Evolutionary conservation across 2,888 invertebrate genomes (phyloP), one percentile per base, ranked within the genome.

Genomic region (Ennomos quercinarius): DNA sequence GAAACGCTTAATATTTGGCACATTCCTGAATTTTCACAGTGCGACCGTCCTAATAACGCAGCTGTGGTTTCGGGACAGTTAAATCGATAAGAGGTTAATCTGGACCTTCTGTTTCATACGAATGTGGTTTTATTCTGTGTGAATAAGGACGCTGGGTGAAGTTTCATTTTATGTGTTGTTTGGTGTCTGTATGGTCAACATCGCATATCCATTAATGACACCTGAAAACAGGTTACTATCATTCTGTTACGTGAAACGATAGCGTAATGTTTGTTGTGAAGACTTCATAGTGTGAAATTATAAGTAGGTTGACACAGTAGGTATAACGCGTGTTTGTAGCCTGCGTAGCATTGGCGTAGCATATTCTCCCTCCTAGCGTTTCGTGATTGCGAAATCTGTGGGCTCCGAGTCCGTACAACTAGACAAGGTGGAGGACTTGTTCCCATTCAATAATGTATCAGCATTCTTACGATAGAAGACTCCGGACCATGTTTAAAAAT

Each of bases 31-130:
- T 39, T 43, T 11, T 35, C 36, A 45, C 11, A 13, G 6, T 41
- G 34, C n/a, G 42, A 48, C 53, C 11, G 57, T 48, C 38, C 60
- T 9, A 49, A 53, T 43, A 57, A 46, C 41, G 27, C 12, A 48
- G 38, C 43, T 39, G 41, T 44, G 60, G 54, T 61, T 66, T 62
- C 12, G 50, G 53, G 49, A 62, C 51, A 63, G 61, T 65, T 67
- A 51, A 66, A 70, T 67, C 70, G 64, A 70, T 70, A 70, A 40
- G 17, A 50, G 56, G 60, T 61, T 61, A 61, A 57, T 58, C 53
- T 36, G 57, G 54, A 43, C 43, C 13, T 36, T 12, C 39, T 47
- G 42, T 42, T 39, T 41, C 10, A n/a, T 41, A 37, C 39, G 13
- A 11, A 9, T 35, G 0, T 11, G 8, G 10, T 12, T 38, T 48